phyloP scores from a whole-genome alignment of 2,888 invertebrate species.

The Clostera curtula region DNA sequence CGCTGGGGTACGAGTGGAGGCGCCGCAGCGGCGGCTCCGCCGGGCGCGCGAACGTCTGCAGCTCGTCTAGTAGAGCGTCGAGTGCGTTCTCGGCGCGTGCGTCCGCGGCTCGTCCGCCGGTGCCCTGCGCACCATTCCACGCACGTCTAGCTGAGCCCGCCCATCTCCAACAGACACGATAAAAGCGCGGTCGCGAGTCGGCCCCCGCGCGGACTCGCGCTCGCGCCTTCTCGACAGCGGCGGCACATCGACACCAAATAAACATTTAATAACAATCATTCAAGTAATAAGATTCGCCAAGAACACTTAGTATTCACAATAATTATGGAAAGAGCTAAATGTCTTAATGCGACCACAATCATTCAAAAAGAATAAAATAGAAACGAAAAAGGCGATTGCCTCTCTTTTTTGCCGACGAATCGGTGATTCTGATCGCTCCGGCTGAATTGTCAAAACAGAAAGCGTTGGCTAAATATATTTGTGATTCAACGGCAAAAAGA shows the following conservation, averaged over 20 bases:
- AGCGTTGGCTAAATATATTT: neutral
- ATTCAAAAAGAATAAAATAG: conserved; percentile 52
- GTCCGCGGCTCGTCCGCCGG: conserved; percentile 48
- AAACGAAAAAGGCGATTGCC: conserved; percentile 49
- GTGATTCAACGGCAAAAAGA: conserved; percentile 37
- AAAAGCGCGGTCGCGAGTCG: conserved; percentile 55
- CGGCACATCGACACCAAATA: conserved; percentile 35
- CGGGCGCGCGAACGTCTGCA: conserved; percentile 91
- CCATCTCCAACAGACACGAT: conserved; percentile 39
- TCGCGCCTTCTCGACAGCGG: conserved; percentile 3
- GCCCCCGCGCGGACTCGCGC: conserved; percentile 9
- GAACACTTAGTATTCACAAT: conserved; percentile 56
- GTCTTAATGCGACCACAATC: conserved; percentile 53
- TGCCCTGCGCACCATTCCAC: conserved; percentile 62
- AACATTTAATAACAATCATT: conserved; percentile 60
- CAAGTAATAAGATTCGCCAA: conserved; percentile 43
- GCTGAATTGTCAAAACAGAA: too few relatives aligned
- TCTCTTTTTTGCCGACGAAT: conserved; percentile 32
- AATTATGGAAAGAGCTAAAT: conserved; percentile 41
- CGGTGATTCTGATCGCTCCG: conserved; percentile 13
- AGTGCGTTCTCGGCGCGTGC: conserved; percentile 94
- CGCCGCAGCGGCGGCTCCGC: conserved; percentile 76
- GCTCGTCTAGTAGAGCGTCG: conserved; percentile 96
- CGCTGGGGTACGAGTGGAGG: conserved; percentile 89
- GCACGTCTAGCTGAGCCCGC: conserved; percentile 53